These are phyloP conservation scores for Thunnus maccoyii DNA, from an alignment of 2,113 vertebrate species.

Conservation along the genomic window DNA sequence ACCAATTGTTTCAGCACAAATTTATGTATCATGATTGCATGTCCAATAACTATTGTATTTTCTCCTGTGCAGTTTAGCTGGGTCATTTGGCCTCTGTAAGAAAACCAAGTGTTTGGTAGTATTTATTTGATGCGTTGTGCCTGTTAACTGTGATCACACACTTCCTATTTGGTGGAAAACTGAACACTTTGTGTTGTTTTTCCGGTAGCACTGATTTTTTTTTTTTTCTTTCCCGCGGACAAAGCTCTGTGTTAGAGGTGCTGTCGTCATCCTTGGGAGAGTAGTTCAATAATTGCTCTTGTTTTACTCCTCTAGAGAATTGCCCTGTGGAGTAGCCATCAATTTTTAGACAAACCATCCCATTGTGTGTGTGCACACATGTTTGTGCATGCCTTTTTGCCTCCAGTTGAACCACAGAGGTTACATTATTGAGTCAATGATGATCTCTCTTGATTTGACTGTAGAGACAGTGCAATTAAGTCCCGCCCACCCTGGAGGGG, in stretches of 20 bases:
- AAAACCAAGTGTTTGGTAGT: not conserved
- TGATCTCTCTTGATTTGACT: conserved; percentile 33
- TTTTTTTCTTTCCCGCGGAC: conserved; percentile 5
- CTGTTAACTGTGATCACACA: not conserved
- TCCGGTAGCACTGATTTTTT: not conserved
- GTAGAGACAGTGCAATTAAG: not conserved
- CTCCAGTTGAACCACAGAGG: conserved; percentile 15
- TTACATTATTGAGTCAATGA: conserved; percentile 33
- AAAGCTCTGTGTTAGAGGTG: not conserved
- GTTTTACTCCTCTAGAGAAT: conserved; percentile 24
- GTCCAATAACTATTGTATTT: too few species aligned
- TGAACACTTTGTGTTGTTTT: conserved; percentile 7
- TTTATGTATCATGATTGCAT: too few species aligned
- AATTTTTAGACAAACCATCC: conserved; percentile 3
- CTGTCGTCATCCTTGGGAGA: conserved; percentile 13
- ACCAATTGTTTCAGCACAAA: too few species aligned
- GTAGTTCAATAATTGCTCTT: conserved; percentile 40
- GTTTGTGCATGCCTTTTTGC: conserved; percentile 18
- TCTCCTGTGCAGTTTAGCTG: not conserved
- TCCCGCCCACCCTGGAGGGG: too few species aligned
- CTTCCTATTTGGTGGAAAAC: not conserved
- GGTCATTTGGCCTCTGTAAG: not conserved
- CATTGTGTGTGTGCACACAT: conserved; percentile 18
- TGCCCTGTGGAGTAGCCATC: conserved; percentile 25
- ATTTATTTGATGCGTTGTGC: not conserved